A percentile compares a stretch with the other conserved stretches of the same genome.
Evolutionary conservation across 1,140 invertebrate species (phyloP).

Genomic region (Bombus impatiens): DNA sequence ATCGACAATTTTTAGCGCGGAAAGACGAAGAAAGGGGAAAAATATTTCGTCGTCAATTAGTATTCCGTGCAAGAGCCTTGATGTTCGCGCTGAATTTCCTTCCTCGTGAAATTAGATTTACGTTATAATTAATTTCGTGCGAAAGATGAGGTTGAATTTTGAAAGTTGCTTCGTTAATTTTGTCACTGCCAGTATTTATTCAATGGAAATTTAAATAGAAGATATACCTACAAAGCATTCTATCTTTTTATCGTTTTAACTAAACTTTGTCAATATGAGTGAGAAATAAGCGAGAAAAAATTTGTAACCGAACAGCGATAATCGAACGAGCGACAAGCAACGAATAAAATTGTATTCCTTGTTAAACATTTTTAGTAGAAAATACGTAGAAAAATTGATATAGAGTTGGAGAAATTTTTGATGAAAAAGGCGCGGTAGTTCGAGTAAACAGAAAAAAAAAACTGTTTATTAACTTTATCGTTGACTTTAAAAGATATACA

Average conservation of each 20-base stretch:
- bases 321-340: too few species aligned
- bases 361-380: too few species aligned
- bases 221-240: neutral
- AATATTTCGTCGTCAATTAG: slow-evolving; percentile 1
- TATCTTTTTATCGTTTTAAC: too few species aligned
- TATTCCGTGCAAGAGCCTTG: neutral
- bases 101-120: too few species aligned
- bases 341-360: too few species aligned
- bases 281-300: too few species aligned
- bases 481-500: too few species aligned
- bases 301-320: too few species aligned
- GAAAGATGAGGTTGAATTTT: neutral
- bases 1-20: neutral
- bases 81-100: neutral
- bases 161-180: slow-evolving; percentile 13
- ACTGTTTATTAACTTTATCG: neutral
- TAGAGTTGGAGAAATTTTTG: neutral
- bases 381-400: neutral
- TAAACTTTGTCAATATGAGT: too few species aligned
- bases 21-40: neutral
- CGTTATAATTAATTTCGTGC: neutral
- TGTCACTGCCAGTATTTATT: neutral
- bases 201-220: neutral
- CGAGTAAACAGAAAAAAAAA: too few species aligned
- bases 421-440: neutral